These are phyloP conservation scores for Nephila pilipes DNA, from an alignment of 1,140 invertebrate species.

Conservation along the genomic window DNA sequence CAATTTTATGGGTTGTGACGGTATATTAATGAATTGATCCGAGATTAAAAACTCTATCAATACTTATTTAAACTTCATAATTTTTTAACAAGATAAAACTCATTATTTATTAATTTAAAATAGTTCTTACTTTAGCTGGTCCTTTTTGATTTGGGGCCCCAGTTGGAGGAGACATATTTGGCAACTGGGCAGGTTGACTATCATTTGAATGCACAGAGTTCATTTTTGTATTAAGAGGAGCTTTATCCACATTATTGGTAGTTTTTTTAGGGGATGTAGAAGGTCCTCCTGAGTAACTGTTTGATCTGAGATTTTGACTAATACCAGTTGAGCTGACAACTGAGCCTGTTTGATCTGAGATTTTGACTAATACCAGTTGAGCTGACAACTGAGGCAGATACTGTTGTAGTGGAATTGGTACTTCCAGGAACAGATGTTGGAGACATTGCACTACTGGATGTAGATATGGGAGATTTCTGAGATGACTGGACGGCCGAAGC, in stretches of 20 bases:
- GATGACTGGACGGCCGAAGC: slow-evolving; percentile 71
- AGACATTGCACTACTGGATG: slow-evolving; percentile 65
- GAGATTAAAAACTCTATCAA: too few species aligned
- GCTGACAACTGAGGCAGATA: slow-evolving; percentile 67
- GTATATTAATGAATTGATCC: too few species aligned
- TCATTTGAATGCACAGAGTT: slow-evolving; percentile 68
- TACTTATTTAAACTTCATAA: too few species aligned
- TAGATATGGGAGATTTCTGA: slow-evolving; percentile 70
- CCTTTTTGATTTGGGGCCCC: slow-evolving; percentile 50
- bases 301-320: slow-evolving; percentile 73
- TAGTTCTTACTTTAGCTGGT: slow-evolving; percentile 58
- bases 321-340: slow-evolving; percentile 69
- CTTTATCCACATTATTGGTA: slow-evolving; percentile 60
- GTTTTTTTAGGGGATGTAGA: slow-evolving; percentile 55
- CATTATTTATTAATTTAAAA: not conserved
- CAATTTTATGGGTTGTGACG: too few species aligned
- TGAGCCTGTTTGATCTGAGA: too few species aligned
- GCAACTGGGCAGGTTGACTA: slow-evolving; percentile 48
- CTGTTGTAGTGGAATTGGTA: slow-evolving; percentile 77
- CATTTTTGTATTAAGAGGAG: slow-evolving; percentile 34
- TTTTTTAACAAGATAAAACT: too few species aligned
- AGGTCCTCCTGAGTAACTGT: slow-evolving; percentile 53
- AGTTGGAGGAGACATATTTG: slow-evolving; percentile 44
- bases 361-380: slow-evolving; percentile 74
- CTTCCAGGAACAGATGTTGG: slow-evolving; percentile 75